phyloP scores from a whole-genome alignment of 1,140 invertebrate genomes.

The Drosophila pectinifera region DNA sequence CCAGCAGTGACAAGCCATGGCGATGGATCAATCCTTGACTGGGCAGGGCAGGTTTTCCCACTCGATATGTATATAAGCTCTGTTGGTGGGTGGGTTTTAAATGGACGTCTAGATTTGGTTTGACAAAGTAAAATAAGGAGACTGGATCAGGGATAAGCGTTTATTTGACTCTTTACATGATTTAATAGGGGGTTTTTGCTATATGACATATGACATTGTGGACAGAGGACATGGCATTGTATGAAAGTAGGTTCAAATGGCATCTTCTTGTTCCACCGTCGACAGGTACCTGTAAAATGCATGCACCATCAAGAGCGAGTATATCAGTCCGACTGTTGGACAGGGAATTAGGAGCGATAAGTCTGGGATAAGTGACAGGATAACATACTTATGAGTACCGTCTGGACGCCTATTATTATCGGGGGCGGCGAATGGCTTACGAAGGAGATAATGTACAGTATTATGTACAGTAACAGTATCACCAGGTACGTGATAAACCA shows the following conservation, averaged over 20 bases:
- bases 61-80: no score
- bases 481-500: slow-evolving; percentile 35
- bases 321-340: slow-evolving; percentile 24
- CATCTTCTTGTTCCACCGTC: not conserved
- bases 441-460: slow-evolving; percentile 13
- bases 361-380: not conserved
- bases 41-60: not conserved
- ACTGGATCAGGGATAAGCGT: not conserved
- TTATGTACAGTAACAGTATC: slow-evolving; percentile 16
- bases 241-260: not conserved
- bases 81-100: not conserved
- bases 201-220: not conserved
- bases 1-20: slow-evolving; percentile 63
- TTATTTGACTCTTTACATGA: not conserved
- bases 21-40: not conserved
- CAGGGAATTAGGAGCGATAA: not conserved
- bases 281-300: slow-evolving; percentile 13
- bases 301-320: slow-evolving; percentile 33
- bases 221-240: not conserved
- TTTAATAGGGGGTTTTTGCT: not conserved
- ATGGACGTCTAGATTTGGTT: not conserved
- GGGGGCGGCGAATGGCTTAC: not conserved
- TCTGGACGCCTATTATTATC: slow-evolving; percentile 11
- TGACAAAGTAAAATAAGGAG: not conserved
- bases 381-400: slow-evolving; percentile 21